Conservation (phyloP, 2,888 invertebrate species). For the Slavum lentiscoides region DNA sequence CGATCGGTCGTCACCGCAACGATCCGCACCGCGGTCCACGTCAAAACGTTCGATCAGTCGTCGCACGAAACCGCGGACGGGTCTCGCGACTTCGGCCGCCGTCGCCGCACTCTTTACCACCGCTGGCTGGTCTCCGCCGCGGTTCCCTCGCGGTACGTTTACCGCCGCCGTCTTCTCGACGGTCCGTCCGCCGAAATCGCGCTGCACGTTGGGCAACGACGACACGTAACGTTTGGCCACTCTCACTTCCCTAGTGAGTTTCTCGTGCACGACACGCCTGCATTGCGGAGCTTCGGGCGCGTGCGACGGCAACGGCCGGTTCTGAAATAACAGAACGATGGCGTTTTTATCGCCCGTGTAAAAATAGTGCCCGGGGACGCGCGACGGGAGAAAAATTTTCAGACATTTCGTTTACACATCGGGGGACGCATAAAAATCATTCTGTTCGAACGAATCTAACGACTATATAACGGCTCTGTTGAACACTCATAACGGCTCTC, state of each 20-base stretch:
- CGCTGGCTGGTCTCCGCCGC: background rate
- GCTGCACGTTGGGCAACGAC: background rate
- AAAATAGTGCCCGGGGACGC: too few relatives aligned
- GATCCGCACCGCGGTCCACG: background rate
- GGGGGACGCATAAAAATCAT: too few relatives aligned
- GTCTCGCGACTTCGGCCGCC: background rate
- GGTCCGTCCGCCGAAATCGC: too few relatives aligned
- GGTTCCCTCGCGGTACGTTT: background rate
- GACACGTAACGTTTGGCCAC: constrained; percentile 30
- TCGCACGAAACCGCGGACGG: background rate
- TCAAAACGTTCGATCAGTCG: constrained; percentile 2
- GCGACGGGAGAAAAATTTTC: too few relatives aligned
- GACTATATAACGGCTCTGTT: too few relatives aligned
- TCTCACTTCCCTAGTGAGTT: constrained; percentile 28
- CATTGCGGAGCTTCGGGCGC: background rate
- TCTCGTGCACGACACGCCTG: constrained; percentile 11
- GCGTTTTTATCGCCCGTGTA: too few relatives aligned
- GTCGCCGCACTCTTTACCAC: background rate
- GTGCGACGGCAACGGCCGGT: too few relatives aligned
- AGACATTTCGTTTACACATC: too few relatives aligned
- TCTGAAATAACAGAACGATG: too few relatives aligned
- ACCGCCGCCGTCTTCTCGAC: background rate
- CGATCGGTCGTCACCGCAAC: too few relatives aligned
- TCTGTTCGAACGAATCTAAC: too few relatives aligned
- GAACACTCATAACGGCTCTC: too few relatives aligned